Evolutionary conservation across 2,113 vertebrate genomes (phyloP), one percentile per base, ranked within the genome.

Genomic region (Mellivora capensis): DNA sequence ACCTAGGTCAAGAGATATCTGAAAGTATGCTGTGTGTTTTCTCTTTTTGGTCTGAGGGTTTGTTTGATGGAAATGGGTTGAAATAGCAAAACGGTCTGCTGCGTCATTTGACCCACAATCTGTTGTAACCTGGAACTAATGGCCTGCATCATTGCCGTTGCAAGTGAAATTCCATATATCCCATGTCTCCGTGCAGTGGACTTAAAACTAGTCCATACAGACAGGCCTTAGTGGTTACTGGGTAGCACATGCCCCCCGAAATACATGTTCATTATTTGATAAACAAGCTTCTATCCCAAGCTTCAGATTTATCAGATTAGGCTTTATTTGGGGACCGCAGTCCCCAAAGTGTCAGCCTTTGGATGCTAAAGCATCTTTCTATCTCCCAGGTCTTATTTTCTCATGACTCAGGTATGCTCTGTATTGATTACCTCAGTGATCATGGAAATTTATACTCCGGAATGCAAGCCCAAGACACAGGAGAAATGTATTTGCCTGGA

Each of bases 361-460:
- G 83, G 62, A 67, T 77, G 13, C 29, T 37, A 88, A 95, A 39
- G 18, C 64, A 44, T 87, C 90, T 84, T 84, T 69, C 52, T 85
- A 14, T 42, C 39, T 93, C 49, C 25, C 37, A 57, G 62, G n/a
- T 77, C 31, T 94, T 90, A 71, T 69, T 96, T 93, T 80, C 74
- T 96, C 37, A 76, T 92, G 81, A 89, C 59, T 96, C 87, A 57
- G 49, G 57, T 52, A 59, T 31, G 72, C 89, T 79, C 44, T 71
- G 31, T 93, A 86, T 89, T 82, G 93, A 96, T 83, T 74, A 81
- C n/a, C 52, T 72, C 47, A 61, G 42, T 57, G 87, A 54, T 47
- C 39, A 47, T 12, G 84, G 96, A 82, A 97, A 88, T 95, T 91
- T 95, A 81, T 64, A 72, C 71, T 90, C 47, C 89, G 74, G 52